phyloP scores from a whole-genome alignment of 2,888 invertebrate species.

The Tenthredo mesomela region DNA sequence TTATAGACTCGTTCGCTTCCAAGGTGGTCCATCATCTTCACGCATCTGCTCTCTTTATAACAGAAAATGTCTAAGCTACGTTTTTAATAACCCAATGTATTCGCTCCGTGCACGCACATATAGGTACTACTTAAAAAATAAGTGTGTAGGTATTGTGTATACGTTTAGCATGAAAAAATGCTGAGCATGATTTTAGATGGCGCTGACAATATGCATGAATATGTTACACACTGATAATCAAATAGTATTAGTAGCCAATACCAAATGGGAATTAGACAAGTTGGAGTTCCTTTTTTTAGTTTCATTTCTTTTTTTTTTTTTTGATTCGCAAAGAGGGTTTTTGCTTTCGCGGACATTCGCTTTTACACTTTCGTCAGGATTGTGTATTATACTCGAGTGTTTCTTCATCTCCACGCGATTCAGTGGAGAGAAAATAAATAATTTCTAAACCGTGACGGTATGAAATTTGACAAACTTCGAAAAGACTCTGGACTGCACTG shows the following conservation, averaged over 20 bases:
- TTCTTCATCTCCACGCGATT: not conserved
- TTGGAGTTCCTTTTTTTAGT: not conserved
- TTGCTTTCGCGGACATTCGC: not conserved
- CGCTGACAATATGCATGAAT: no score
- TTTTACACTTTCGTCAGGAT: not conserved
- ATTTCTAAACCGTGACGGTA: not conserved
- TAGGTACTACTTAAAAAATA: no score
- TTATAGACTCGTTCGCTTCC: conserved; percentile 63
- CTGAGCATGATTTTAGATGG: no score
- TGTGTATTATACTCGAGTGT: not conserved
- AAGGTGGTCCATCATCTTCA: conserved; percentile 64
- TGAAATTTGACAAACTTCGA: not conserved
- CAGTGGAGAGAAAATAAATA: not conserved
- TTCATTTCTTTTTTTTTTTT: not conserved
- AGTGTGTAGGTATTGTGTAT: no score
- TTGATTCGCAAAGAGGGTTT: not conserved
- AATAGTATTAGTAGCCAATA: no score
- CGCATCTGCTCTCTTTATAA: conserved; percentile 58
- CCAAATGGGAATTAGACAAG: not conserved
- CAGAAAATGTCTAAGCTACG: not conserved
- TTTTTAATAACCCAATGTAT: not conserved
- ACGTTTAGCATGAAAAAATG: no score
- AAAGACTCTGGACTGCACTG: not conserved
- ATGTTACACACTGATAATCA: no score
- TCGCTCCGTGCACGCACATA: no score